Evolutionary conservation across 2,113 vertebrate species (phyloP), one percentile per base, ranked within the genome.

Genomic region (Lipotes vexillifer): DNA sequence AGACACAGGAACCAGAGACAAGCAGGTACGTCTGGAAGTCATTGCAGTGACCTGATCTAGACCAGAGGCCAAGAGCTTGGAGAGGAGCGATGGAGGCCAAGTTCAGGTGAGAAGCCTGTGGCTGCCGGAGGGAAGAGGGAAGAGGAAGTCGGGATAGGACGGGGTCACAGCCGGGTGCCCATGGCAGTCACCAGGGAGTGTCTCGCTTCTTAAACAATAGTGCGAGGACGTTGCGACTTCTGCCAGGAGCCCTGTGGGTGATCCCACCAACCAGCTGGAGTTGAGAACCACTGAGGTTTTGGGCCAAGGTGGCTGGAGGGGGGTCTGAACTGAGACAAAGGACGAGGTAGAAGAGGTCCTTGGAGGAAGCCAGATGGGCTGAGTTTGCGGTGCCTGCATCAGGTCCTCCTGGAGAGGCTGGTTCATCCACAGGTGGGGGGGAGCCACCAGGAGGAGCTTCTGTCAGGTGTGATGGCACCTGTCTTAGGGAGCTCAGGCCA

Each of bases 271-370:
- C 49, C 29, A 5, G 13, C 33, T 49, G 20, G 57, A 11, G n/a
- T 14, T 1, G 36, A 80, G 55, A 55, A 46, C 18, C 36, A 14
- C 10, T 1, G 25, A 65, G 38, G 44, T 8, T 61, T 38, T 31
- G 20, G 33, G 59, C 77, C 41, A 33, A 6, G 23, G 49, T 12
- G 14, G 31, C 36, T 74, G 31, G 44, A 46, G 36, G 25, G 8
- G 29, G 61, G 20, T 46, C 52, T 9, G 41, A 68, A 14, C 17
- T 5, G 8, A 46, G 41, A 20, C 4, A 5, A 68, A 17, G 55
- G 31, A 36, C 6, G 0, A 20, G 21, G n/a, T 52, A 65, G 20
- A 75, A 13, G 49, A 59, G 1, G 21, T 20, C 0, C 2, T 0
- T 23, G 86, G 75, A 52, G 57, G 71, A 59, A 18, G 14, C 29